Evolutionary conservation across 2,797 vertebrate species (phyloP), one percentile per base, ranked within the genome.

Genomic region (Myotis pilosus): DNA sequence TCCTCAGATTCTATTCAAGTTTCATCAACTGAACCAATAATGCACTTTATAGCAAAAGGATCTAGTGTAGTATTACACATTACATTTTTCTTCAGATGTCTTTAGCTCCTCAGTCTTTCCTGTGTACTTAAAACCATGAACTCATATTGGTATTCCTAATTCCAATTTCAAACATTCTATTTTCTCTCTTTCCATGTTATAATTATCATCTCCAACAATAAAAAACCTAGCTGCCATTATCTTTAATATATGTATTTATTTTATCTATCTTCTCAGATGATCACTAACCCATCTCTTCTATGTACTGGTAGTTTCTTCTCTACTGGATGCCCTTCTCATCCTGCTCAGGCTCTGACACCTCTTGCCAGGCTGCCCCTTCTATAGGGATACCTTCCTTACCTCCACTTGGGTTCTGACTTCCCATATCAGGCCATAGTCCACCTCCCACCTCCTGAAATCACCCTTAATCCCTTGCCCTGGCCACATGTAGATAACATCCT

Each of bases 1-100:
- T 66, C 33, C n/a, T 80, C 72, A 49, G 49, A 66, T 9, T 82
- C 25, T 86, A 82, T 8, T 91, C 8, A 36, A 68, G 16, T 95
- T 82, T 86, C 10, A 92, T 81, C 89, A 92, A 7, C 57, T 90
- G 51, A 85, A 49, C 33, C 64, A 88, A 36, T 80, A 69, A 72
- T 80, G 25, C 3, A 55, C 20, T 86, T 94, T 76, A 81, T 13
- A 86, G 47, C 22, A 94, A 84, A 95, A 93, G 13, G 66, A 68
- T 94, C 8, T 89, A 84, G n/a, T 84, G 94, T 53, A 93, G 53
- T 53, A 60, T 71, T 20, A 91, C 66, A 83, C 33, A 72, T 20
- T 82, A 51, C 19, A n/a, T 75, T 90, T 76, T 62, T 3, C 16
- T 55, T 89, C 38, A 83, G 36, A 33, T 66, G 38, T 89, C 36